Evolutionary conservation across 1,140 invertebrate genomes (phyloP).

Genomic region (Bombus confusus): DNA sequence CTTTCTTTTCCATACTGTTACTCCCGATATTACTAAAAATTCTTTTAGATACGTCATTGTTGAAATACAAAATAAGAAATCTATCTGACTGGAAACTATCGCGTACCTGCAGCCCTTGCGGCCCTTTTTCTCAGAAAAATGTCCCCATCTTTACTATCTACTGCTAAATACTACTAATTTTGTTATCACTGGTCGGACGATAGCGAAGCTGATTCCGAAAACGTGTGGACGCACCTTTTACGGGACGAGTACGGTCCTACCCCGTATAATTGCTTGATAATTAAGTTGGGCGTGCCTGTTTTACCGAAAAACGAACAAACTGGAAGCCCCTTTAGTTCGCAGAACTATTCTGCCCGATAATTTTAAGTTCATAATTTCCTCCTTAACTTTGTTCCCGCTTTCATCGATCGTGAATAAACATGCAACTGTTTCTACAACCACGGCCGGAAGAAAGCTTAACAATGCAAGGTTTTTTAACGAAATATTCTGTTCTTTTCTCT

Average conservation of each 20-base stretch:
- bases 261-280: constrained; percentile 60
- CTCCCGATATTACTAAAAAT: too few species aligned
- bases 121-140: too few species aligned
- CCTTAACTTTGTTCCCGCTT: too few species aligned
- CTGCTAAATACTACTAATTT: not conserved
- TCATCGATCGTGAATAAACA: not conserved
- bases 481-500: not conserved
- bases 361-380: not conserved
- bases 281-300: constrained; percentile 62
- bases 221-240: constrained; percentile 47
- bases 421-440: not conserved
- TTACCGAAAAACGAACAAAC: constrained; percentile 38
- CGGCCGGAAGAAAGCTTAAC: too few species aligned
- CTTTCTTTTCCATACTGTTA: too few species aligned
- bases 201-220: constrained; percentile 30
- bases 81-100: too few species aligned
- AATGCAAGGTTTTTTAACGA: not conserved
- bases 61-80: too few species aligned
- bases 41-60: too few species aligned
- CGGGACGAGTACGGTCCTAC: not conserved
- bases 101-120: too few species aligned
- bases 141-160: too few species aligned
- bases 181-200: not conserved
- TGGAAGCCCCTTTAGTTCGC: constrained; percentile 4
- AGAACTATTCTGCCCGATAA: not conserved